Conservation (phyloP, 1,140 invertebrate genomes). For the Listronotus oregonensis region DNA sequence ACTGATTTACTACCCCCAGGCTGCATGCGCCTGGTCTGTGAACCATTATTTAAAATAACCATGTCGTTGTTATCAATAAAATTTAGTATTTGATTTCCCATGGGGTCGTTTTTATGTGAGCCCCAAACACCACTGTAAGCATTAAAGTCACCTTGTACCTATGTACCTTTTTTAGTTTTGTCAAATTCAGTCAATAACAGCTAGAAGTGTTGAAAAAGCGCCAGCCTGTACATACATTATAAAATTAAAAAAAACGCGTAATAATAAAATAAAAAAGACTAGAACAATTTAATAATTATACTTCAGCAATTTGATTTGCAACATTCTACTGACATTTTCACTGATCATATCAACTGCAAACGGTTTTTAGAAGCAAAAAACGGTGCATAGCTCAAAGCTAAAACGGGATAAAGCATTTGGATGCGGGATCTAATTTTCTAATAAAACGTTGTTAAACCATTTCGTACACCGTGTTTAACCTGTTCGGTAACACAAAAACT, state of each 20-base stretch:
- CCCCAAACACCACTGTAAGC: too few relatives aligned
- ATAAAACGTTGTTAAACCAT: slow-evolving; percentile 1
- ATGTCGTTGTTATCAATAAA: too few relatives aligned
- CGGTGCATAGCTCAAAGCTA: slow-evolving; percentile 7
- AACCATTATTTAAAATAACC: too few relatives aligned
- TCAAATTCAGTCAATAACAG: too few relatives aligned
- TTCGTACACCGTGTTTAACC: background rate
- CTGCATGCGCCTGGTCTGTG: too few relatives aligned
- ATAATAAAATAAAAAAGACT: background rate
- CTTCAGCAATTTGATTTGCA: background rate
- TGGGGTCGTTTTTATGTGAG: too few relatives aligned
- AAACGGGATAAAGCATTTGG: slow-evolving; percentile 6
- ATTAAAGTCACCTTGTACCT: too few relatives aligned
- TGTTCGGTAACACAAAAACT: background rate
- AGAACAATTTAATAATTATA: background rate
- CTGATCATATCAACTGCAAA: slow-evolving; percentile 3
- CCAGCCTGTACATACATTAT: too few relatives aligned
- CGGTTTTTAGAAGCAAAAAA: slow-evolving; percentile 1
- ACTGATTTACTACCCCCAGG: too few relatives aligned
- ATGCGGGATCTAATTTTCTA: slow-evolving; percentile 8
- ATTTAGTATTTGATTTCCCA: too few relatives aligned
- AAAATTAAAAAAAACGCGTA: background rate
- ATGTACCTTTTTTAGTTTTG: too few relatives aligned
- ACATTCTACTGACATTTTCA: slow-evolving; percentile 10
- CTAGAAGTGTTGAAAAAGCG: too few relatives aligned